These are phyloP conservation scores for Helicolenus hilgendorfi DNA, from an alignment of 2,797 vertebrate genomes.

Conservation along the genomic window DNA sequence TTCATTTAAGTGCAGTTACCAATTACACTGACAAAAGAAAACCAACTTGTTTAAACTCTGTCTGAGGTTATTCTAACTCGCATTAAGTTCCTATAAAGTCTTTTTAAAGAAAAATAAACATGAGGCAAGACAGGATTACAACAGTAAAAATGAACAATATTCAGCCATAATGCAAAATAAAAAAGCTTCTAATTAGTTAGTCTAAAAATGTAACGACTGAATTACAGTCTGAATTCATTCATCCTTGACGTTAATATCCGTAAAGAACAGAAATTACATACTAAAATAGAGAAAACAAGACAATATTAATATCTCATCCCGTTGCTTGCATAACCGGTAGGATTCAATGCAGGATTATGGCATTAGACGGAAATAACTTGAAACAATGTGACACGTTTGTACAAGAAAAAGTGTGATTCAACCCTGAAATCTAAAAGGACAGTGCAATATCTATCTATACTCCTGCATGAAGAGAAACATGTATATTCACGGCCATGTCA, in stretches of 20 bases:
- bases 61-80: conserved; percentile 11
- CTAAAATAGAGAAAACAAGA: conserved; percentile 41
- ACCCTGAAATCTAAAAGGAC: not conserved
- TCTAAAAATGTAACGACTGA: conserved; percentile 23
- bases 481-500: not conserved
- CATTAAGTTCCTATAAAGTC: not conserved
- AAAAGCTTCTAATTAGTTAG: conserved; percentile 3
- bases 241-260: conserved; percentile 47
- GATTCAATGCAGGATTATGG: conserved; percentile 50
- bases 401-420: not conserved
- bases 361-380: conserved; percentile 47
- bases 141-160: not conserved
- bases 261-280: conserved; percentile 32
- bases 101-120: not conserved
- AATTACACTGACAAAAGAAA: conserved; percentile 42
- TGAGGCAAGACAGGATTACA: not conserved
- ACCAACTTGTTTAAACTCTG: not conserved
- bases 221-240: conserved; percentile 16
- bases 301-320: conserved; percentile 33
- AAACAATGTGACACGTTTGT: not conserved
- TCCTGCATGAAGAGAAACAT: not conserved
- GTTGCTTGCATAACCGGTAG: conserved; percentile 26
- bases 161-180: not conserved
- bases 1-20: conserved; percentile 33
- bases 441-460: not conserved